Percentiles rank a stretch among this genome's conserved stretches.
These are phyloP conservation scores for Drosophila mimetica DNA, from an alignment of 2,888 invertebrate genomes.

Conservation along the genomic window DNA sequence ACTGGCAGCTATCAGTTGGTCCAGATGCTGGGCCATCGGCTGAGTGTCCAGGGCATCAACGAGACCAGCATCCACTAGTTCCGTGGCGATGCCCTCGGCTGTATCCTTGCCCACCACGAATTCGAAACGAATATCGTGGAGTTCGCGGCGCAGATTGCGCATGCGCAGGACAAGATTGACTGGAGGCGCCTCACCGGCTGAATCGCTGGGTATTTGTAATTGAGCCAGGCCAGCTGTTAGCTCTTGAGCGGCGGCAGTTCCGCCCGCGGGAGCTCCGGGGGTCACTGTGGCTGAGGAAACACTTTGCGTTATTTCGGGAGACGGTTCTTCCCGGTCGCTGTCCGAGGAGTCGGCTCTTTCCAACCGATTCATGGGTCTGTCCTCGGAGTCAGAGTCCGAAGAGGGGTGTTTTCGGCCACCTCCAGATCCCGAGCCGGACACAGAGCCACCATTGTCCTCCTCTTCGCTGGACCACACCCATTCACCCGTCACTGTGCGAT, in stretches of 20 bases:
- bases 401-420: constrained; percentile 84
- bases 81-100: constrained; percentile 96
- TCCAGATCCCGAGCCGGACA: constrained; percentile 68
- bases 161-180: constrained; percentile 95
- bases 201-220: constrained; percentile 61
- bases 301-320: constrained; percentile 83
- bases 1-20: constrained; percentile 92
- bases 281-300: constrained; percentile 71
- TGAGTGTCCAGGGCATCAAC: constrained; percentile 96
- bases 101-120: constrained; percentile 95
- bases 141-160: constrained; percentile 94
- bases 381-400: constrained; percentile 86
- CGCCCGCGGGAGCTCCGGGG: constrained; percentile 18
- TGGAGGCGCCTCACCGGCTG: constrained; percentile 83
- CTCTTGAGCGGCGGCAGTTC: constrained; percentile 50
- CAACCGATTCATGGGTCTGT: constrained; percentile 87
- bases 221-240: constrained; percentile 65
- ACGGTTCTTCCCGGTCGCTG: constrained; percentile 85
- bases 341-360: constrained; percentile 87
- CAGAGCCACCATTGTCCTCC: constrained; percentile 87
- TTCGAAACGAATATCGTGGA: constrained; percentile 99
- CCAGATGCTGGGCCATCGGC: constrained; percentile 96
- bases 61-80: constrained; percentile 97
- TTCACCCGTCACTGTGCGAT: constrained; percentile 97
- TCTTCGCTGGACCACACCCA: constrained; percentile 99